Base-by-base conservation (phyloP, 2,888 invertebrate species). In the Hydropsyche betteni region DNA sequence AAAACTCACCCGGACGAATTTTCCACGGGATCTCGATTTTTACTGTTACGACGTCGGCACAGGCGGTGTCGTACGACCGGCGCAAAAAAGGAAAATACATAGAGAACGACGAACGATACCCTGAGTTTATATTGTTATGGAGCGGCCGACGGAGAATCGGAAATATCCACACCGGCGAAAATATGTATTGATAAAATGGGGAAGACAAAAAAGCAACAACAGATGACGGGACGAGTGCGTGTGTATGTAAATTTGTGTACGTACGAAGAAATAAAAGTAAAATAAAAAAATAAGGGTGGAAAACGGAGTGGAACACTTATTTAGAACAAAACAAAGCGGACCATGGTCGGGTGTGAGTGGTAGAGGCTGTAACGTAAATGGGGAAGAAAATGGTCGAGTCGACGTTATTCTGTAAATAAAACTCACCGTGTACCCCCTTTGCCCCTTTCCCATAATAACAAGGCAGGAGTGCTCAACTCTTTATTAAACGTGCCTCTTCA, bases 331-430 rank as follows among this genome's bases (percentile, higher is more conserved):
- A 75, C 72, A 75, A 75, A 36, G 75, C 72, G 55, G 68, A 61
- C 44, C 10, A 10, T 10, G 44, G 44, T 10, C 44, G 24, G 24
- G 24, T 24, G 10, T 44, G 44, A 10, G 58, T 64, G 52, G 77
- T 24, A 53, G 33, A 64, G 50, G 75, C 61, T 69, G 38, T 38
- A 75, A 73, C 72, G 72, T 74, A 75, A 75, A 72, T 71, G 77
- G 58, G 53, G 34, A 73, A 73, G 69, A 68, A 77, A 75, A 72
- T 68, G 72, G 69, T 44, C 71, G 69, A 50, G n/a, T 38, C 58
- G 38, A 72, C 61, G 75, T 75, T 75, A 75, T 72, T 75, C 71
- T 69, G 75, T 69, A 75, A 75, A 77, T 77, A 75, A 77, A 75
- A 76, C 53, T 75, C 69, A 33, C 53, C 75, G 52, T 33, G 8